Evolutionary conservation across 2,888 invertebrate species (phyloP), one percentile per base, ranked within the genome.

Genomic region (Miltochrista miniata): DNA sequence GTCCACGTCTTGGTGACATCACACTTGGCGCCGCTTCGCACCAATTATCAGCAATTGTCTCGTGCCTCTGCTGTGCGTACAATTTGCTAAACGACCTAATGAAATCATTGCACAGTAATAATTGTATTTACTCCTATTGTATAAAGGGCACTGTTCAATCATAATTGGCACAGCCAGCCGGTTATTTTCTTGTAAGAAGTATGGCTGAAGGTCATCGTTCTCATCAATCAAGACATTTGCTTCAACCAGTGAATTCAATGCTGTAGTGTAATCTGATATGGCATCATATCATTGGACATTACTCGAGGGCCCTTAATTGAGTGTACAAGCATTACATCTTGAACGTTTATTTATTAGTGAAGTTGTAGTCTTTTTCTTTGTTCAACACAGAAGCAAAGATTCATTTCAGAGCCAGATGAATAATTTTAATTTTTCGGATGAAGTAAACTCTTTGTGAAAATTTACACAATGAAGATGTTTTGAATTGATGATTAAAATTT

Each of bases 41-140:
- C 82, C 87, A 90, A 90, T 90, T 90, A 85, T 62, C 58, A 56
- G 70, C 88, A 90, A 88, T 90, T 90, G 90, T 85, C 87, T 83
- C 81, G 78, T 74, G 78, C 80, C 71, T 68, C 72, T 64, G 54
- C 39, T 51, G 61, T 68, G 64, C 68, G 66, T 70, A 80, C 74
- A 77, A 73, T 75, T 76, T 76, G 71, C 73, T 64, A 63, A 61
- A 63, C 54, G 59, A 71, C 70, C 71, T 83, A 83, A 85, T 85
- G 79, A 80, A 83, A 86, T 86, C 81, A 84, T 83, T 78, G 76
- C 77, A 73, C 68, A 72, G 72, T 76, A 80, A 83, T 85, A 79
- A 84, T 83, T 80, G 74, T 77, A 78, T 82, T 76, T 74, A 68
- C 67, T 70, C 63, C 60, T 62, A 70, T 76, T 68, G 68, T 73